Evolutionary conservation across 2,113 vertebrate species (phyloP), one percentile per base, ranked within the genome.

Genomic region (Stegostoma tigrinum): DNA sequence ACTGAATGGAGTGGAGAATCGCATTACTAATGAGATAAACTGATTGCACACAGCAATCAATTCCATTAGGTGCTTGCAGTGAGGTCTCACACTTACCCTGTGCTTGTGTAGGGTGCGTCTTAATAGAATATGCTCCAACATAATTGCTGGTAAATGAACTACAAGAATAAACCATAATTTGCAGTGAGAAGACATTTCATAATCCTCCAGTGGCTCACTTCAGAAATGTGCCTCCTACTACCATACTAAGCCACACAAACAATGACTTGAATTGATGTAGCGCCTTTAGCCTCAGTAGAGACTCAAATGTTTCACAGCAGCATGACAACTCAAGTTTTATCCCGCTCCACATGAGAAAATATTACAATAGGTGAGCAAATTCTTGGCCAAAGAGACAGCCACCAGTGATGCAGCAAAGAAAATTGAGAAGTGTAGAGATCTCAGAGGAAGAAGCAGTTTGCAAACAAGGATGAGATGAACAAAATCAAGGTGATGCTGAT

Each of bases 21-120:
- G 98, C 98, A 98, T 98, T 97, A 97, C 98, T 99, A 99, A 99
- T 98, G 98, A 98, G 98, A 98, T 98, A 98, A 98, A 98, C 98
- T 97, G 98, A 98, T 98, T 98, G 98, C 98, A 98, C 97, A 97
- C 97, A 96, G 96, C 98, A 99, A 98, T 99, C 98, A 98, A 99
- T 98, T 98, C 98, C 97, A 98, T 98, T 98, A 98, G 89, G 97
- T 97, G 98, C 97, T 72, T 97, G 97, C 98, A 98, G 98, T 97
- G 98, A 98, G 98, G 98, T 98, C 98, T 97, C 97, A 98, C 97
- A 98, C 98, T 98, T 99, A 95, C 98, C 97, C 97, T 97, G 98
- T 98, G 97, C 97, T 97, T 98, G 98, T 98, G 97, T 98, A 97
- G 68, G 97, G 97, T 97, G 97, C 96, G 96, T 97, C 98, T 98